Base-by-base conservation (phyloP, 1,140 invertebrate genomes). In the Aphidius ervi region DNA sequence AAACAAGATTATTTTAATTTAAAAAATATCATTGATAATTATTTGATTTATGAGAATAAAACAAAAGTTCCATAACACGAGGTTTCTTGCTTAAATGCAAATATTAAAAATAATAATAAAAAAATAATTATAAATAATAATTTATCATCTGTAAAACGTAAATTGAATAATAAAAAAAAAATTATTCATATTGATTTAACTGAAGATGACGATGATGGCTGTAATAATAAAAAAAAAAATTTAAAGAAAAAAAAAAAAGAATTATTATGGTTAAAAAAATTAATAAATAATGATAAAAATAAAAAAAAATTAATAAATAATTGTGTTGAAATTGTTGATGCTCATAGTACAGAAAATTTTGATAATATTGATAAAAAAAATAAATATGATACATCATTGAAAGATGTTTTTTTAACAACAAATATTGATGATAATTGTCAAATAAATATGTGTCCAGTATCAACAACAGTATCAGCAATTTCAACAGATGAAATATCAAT, bases 121-220 rank as follows among this genome's bases (percentile, higher is more conserved):
- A 5, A n/a, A 43, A 16, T 54, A 5, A 2, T 40, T 52, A n/a
- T 58, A 66, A 45, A 61, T 66, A 63, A 37, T 55, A 48, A 59
- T 46, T 53, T 57, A 45, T 40, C 16, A 16, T 16, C 16, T 16
- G 16, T 16, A 16, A 16, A 16, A 16, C 16, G 16, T 16, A 16
- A 54, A 56, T 16, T 47, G 10, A 50, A 72, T 67, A 48, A 48
- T 65, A 42, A 69, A 68, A 59, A 59, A 7, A 63, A 74, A 59
- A 49, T 67, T 31, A 65, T 70, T 45, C 58, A 70, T n/a, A 76
- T 77, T 56, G 71, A 74, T 67, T 64, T 79, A 59, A 71, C 70
- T 23, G 53, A 58, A 37, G 73, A 74, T 9, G 64, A 72, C 39
- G 67, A 73, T 10, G 50, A 60, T 9, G 40, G 42, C 6, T 52